Conservation (phyloP, 2,113 vertebrate species). For the Lasiurus cinereus region DNA sequence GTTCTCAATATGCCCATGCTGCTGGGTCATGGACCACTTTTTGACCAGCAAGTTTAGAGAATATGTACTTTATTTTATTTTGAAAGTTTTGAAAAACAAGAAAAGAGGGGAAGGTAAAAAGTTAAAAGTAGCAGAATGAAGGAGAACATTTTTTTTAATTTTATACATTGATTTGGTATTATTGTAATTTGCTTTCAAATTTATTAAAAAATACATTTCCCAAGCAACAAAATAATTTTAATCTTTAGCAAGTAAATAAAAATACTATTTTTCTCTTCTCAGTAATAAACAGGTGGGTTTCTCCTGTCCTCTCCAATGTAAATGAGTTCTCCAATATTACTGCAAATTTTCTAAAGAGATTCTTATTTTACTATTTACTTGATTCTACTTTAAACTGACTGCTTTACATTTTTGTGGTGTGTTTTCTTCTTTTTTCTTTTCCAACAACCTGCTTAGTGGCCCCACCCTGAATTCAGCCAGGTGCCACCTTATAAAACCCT, state of each 20-base stretch:
- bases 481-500: background rate
- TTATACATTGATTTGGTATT: background rate
- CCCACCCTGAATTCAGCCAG: background rate
- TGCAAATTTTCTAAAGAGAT: background rate
- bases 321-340: slow-evolving; percentile 36
- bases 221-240: background rate
- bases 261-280: background rate
- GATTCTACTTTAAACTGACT: background rate
- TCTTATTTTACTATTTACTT: slow-evolving; percentile 17
- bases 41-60: background rate
- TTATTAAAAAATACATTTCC: background rate
- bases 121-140: background rate
- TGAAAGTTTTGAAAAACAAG: background rate
- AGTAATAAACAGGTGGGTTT: background rate
- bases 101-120: background rate
- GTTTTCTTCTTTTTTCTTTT: background rate
- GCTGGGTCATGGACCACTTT: background rate
- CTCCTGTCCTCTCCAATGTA: background rate
- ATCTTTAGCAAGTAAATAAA: background rate
- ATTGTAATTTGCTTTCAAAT: background rate
- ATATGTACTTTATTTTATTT: background rate
- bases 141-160: background rate
- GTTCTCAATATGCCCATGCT: background rate
- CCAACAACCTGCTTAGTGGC: background rate
- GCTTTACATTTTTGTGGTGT: background rate